Base-by-base conservation (phyloP, 2,113 vertebrate genomes). In the Pavo muticus region DNA sequence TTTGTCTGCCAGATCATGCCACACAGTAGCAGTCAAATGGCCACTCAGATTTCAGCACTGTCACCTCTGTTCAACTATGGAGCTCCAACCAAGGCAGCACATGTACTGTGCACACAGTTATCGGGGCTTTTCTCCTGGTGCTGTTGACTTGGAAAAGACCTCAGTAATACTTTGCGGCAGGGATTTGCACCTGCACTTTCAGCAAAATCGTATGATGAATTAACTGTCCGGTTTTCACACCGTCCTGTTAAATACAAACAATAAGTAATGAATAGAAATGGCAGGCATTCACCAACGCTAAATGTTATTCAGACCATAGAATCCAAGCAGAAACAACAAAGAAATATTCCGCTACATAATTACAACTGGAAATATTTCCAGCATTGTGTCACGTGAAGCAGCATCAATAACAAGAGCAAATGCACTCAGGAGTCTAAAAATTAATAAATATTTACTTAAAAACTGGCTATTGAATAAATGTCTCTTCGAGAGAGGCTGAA, bases 291-390 rank as follows among this genome's bases (percentile, higher is more conserved):
- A 12, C 72, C 35, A 69, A 0, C 2, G 80, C 64, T 82, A 74
- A 92, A 95, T 29, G 24, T 64, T 84, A 61, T 45, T 71, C 78
- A 92, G 67, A 57, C 81, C 59, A 67, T 93, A 97, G 93, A 93
- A 84, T 60, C 91, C 91, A 59, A 69, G 69, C 32, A 94, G 70
- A 71, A 87, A 35, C 44, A 87, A 78, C 77, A 85, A 91, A 85
- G 45, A 92, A 91, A 84, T 57, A 61, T 83, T 80, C 69, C 1
- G 2, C 76, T 71, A 79, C 10, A 9, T 86, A 90, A 90, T 93
- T 93, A 74, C 44, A 69, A 50, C 48, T 90, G 73, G 57, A 90
- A 80, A 76, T 79, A 87, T 65, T 95, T 84, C 67, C 70, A 30
- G 21, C 54, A 42, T 75, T 80, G 71, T 72, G 65, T 72, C 86